These are phyloP conservation scores for Anguilla japonica DNA, from an alignment of 2,113 vertebrate genomes.

Conservation along the genomic window DNA sequence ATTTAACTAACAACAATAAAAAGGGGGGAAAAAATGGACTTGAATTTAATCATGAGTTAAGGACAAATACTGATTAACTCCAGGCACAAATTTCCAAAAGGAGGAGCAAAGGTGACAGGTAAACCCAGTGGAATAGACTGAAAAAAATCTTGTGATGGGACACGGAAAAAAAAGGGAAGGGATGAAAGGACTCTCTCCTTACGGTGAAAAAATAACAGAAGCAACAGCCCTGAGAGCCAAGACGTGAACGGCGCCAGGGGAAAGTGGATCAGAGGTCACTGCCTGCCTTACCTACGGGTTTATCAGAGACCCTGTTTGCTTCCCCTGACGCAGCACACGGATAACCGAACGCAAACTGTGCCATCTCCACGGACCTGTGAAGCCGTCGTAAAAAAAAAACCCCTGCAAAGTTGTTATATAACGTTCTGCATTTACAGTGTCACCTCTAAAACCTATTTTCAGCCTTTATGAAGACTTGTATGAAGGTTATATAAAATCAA, in stretches of 20 bases:
- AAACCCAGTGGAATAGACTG: no score
- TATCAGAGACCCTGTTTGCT: background rate
- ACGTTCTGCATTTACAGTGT: background rate
- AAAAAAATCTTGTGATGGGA: no score
- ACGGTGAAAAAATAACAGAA: no score
- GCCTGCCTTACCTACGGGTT: background rate
- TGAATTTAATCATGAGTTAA: background rate
- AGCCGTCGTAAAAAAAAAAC: no score
- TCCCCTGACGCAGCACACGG: background rate
- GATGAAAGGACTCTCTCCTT: no score
- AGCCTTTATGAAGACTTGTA: no score
- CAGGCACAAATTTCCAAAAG: no score
- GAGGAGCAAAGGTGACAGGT: no score
- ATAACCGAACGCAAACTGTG: background rate
- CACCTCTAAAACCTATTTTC: background rate
- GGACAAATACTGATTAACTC: background rate
- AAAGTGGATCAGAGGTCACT: background rate
- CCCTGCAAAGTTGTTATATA: background rate
- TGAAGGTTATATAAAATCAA: no score
- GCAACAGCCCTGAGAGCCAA: background rate
- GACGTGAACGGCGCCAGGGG: background rate
- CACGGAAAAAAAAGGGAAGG: background rate
- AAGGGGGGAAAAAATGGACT: background rate
- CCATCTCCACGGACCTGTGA: background rate
- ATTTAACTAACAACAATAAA: background rate